Evolutionary conservation across 2,888 invertebrate genomes (phyloP).

Genomic region (Polia nebulosa): DNA sequence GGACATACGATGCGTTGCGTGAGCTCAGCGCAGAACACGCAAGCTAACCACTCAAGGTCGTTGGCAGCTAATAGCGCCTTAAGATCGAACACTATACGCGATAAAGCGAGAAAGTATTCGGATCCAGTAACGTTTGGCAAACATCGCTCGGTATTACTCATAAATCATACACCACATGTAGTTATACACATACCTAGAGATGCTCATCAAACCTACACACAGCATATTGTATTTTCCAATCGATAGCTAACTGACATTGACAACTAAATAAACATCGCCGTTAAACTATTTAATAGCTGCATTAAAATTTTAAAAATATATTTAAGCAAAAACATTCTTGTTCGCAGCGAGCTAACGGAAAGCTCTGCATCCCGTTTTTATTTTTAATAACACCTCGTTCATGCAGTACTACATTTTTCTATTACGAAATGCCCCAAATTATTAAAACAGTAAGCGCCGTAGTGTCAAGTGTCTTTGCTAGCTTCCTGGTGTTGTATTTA

Average conservation of each 20-base stretch:
- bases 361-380: conserved; percentile 50
- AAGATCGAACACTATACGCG: conserved; percentile 27
- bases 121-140: conserved; percentile 62
- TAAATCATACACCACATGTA: conserved; percentile 29
- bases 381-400: conserved; percentile 57
- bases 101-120: conserved; percentile 47
- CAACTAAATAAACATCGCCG: conserved; percentile 40
- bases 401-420: conserved; percentile 58
- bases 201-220: conserved; percentile 7
- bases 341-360: conserved; percentile 29
- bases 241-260: conserved; percentile 44
- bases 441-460: conserved; percentile 66
- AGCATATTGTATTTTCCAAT: conserved; percentile 30
- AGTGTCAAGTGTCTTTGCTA: conserved; percentile 78
- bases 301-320: conserved; percentile 59
- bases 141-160: conserved; percentile 57
- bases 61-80: no score
- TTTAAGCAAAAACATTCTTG: conserved; percentile 38
- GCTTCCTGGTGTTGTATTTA: conserved; percentile 89
- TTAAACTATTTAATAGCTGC: conserved; percentile 46
- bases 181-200: conserved; percentile 6
- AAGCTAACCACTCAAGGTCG: no score
- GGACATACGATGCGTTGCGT: no score
- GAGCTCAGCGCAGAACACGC: no score
- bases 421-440: conserved; percentile 67